These are phyloP conservation scores for Globicephala melas DNA, from an alignment of 2,113 vertebrate species.

Conservation along the genomic window DNA sequence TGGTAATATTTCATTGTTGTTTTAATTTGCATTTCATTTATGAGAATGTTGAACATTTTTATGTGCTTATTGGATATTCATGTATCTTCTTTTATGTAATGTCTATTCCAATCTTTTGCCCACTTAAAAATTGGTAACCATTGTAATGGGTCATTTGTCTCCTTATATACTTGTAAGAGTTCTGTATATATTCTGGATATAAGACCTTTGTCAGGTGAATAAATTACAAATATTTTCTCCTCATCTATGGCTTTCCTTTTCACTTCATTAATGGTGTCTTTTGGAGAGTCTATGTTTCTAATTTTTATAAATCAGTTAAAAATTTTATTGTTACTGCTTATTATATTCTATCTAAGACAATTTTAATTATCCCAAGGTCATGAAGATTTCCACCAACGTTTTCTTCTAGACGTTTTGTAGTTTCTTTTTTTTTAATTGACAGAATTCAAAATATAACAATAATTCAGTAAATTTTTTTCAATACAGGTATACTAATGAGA, in stretches of 20 bases:
- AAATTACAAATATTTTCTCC: neutral
- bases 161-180: neutral
- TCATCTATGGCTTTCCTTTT: neutral
- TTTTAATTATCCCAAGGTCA: neutral
- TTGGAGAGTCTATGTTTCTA: neutral
- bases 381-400: neutral
- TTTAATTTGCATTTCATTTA: neutral
- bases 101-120: neutral
- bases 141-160: neutral
- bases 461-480: neutral
- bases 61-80: neutral
- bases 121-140: neutral
- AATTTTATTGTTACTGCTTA: neutral
- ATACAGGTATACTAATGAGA: neutral
- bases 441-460: neutral
- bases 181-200: neutral
- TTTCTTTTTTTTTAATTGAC: neutral
- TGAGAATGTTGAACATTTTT: neutral
- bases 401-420: neutral
- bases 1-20: neutral
- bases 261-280: neutral
- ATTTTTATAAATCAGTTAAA: neutral
- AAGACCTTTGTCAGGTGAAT: neutral
- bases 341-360: neutral
- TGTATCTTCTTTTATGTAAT: neutral